phyloP scores from a whole-genome alignment of 2,888 invertebrate genomes.

The Proisotoma minuta region DNA sequence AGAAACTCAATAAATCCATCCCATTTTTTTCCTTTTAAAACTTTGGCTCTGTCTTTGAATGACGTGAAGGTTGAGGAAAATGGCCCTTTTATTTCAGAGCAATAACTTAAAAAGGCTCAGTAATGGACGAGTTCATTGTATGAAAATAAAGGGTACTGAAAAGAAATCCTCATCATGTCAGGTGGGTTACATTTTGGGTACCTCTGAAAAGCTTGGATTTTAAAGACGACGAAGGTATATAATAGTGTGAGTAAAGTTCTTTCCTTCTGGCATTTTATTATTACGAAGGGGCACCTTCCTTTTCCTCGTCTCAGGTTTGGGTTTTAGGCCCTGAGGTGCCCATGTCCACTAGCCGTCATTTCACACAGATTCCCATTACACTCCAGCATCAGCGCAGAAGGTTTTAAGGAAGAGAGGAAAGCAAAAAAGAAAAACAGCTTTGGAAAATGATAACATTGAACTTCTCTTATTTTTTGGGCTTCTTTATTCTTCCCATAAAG shows the following conservation, averaged over 20 bases:
- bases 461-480: not conserved
- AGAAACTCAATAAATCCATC: not conserved
- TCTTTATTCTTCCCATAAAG: not conserved
- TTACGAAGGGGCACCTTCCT: constrained; percentile 3
- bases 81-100: not conserved
- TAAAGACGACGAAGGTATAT: not conserved
- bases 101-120: not conserved
- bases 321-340: constrained; percentile 3
- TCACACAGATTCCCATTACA: not conserved
- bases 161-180: constrained; percentile 1
- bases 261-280: constrained; percentile 3
- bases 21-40: not conserved
- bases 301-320: not conserved
- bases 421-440: not conserved
- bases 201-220: not conserved
- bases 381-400: constrained; percentile 3
- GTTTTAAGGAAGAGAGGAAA: constrained; percentile 4
- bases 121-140: constrained; percentile 1
- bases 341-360: constrained; percentile 1
- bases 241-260: not conserved
- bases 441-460: constrained; percentile 1
- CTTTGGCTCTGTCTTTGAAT: not conserved
- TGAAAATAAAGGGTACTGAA: not conserved
- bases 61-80: not conserved
- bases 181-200: constrained; percentile 3